Conservation (phyloP, 2,113 vertebrate species). For the Psephotus haematonotus region DNA sequence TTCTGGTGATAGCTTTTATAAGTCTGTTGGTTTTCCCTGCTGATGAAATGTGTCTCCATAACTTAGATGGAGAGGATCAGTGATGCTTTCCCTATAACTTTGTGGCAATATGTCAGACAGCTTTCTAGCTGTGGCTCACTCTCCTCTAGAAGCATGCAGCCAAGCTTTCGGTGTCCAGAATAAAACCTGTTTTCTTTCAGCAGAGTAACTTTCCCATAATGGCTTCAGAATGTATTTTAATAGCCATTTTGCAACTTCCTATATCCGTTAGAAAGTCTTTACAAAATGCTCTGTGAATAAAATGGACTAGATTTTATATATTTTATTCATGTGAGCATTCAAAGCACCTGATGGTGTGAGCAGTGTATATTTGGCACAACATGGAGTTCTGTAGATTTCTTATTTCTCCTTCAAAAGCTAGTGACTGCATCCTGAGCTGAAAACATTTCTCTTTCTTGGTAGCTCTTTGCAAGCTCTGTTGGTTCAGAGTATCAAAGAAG, state of each 20-base stretch:
- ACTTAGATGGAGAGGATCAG: not conserved
- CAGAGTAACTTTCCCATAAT: not conserved
- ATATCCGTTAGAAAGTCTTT: not conserved
- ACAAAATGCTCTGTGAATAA: constrained; percentile 10
- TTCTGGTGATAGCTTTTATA: not conserved
- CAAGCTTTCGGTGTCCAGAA: not conserved
- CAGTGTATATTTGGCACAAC: not conserved
- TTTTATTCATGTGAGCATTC: constrained; percentile 43
- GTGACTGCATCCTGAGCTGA: not conserved
- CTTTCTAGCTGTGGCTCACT: not conserved
- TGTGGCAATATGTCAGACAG: not conserved
- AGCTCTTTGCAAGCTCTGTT: not conserved
- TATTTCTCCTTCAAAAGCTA: not conserved
- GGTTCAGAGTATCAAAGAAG: not conserved
- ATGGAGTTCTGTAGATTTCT: not conserved
- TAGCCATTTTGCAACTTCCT: constrained; percentile 25
- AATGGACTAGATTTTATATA: not conserved
- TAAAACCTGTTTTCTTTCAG: not conserved
- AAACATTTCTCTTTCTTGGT: not conserved
- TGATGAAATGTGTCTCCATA: not conserved
- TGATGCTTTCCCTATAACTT: not conserved
- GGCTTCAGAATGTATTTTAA: constrained; percentile 15
- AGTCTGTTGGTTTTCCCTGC: not conserved
- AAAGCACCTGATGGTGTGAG: not conserved
- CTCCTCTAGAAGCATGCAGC: not conserved